A percentile compares a stretch with the other conserved stretches of the same genome.
Evolutionary conservation across 2,888 invertebrate species (phyloP).

Genomic region (Amitus sp.): DNA sequence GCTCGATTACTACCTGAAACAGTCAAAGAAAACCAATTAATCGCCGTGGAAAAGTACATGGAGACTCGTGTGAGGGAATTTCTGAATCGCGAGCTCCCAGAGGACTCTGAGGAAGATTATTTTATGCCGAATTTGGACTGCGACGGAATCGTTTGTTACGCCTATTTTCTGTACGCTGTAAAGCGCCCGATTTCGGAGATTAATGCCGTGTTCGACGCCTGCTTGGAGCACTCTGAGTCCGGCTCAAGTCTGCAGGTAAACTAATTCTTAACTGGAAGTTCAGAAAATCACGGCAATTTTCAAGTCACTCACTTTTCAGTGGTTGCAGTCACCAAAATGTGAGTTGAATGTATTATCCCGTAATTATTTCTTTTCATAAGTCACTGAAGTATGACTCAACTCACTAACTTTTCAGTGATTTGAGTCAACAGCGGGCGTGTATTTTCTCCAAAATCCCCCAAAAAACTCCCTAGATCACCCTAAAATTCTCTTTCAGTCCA

Average conservation of each 20-base stretch:
- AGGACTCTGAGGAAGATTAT: conserved; percentile 49
- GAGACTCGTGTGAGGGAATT: conserved; percentile 46
- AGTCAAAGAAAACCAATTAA: conserved; percentile 34
- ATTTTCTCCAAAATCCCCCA: too few relatives aligned
- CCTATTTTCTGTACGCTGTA: conserved; percentile 67
- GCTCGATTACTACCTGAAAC: conserved; percentile 42
- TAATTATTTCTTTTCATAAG: too few relatives aligned
- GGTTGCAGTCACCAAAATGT: too few relatives aligned
- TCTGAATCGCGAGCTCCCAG: conserved; percentile 29
- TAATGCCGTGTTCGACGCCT: conserved; percentile 46
- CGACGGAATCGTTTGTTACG: conserved; percentile 69
- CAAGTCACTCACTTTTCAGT: too few relatives aligned
- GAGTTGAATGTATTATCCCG: too few relatives aligned
- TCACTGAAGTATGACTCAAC: too few relatives aligned
- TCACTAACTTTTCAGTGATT: too few relatives aligned
- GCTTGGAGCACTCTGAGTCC: conserved; percentile 49
- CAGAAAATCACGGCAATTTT: too few relatives aligned
- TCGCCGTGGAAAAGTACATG: conserved; percentile 47
- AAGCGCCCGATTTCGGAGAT: conserved; percentile 42
- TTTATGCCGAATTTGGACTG: conserved; percentile 68
- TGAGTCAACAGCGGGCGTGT: too few relatives aligned
- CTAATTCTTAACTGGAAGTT: neutral
- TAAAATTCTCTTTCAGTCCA: too few relatives aligned
- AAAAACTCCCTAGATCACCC: too few relatives aligned
- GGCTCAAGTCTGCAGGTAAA: conserved; percentile 49